Percentiles rank a stretch among this genome's conserved stretches.
Evolutionary conservation across 2,888 invertebrate genomes (phyloP).

Genomic region (Nymphalis c-album): DNA sequence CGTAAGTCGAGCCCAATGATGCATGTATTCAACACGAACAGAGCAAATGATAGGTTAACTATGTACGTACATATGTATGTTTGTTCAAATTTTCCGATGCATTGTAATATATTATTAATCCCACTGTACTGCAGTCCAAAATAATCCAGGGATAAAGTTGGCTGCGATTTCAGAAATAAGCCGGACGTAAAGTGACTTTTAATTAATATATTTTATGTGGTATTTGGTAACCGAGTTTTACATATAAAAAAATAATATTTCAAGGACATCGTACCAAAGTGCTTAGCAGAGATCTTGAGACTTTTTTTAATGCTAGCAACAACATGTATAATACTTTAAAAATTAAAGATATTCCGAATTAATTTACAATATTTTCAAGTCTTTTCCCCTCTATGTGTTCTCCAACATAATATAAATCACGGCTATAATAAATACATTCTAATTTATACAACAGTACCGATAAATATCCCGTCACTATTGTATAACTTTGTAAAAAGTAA

Average conservation of each 20-base stretch:
- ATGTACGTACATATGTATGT: neutral
- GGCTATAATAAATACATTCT: too few species aligned
- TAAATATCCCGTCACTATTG: too few species aligned
- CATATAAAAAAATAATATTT: neutral
- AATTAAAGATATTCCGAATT: too few species aligned
- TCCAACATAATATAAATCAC: too few species aligned
- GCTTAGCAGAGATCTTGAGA: neutral
- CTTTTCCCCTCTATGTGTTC: too few species aligned
- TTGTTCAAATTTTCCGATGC: neutral
- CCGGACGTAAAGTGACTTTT: neutral
- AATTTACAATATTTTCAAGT: too few species aligned
- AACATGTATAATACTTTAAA: too few species aligned
- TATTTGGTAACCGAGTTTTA: neutral
- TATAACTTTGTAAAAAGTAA: too few species aligned
- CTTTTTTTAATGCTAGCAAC: too few species aligned
- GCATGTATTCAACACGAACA: conserved; percentile 11
- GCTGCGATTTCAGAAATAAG: conserved; percentile 14
- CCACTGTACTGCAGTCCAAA: conserved; percentile 3
- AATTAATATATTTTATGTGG: conserved; percentile 1
- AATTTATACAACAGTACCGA: too few species aligned
- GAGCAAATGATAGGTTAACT: neutral
- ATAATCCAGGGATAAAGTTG: conserved; percentile 10
- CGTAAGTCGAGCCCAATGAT: conserved; percentile 14
- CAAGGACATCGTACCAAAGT: neutral
- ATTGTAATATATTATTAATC: conserved; percentile 1